These are phyloP conservation scores for Redunca redunca DNA, from an alignment of 2,113 vertebrate genomes.

Conservation along the genomic window DNA sequence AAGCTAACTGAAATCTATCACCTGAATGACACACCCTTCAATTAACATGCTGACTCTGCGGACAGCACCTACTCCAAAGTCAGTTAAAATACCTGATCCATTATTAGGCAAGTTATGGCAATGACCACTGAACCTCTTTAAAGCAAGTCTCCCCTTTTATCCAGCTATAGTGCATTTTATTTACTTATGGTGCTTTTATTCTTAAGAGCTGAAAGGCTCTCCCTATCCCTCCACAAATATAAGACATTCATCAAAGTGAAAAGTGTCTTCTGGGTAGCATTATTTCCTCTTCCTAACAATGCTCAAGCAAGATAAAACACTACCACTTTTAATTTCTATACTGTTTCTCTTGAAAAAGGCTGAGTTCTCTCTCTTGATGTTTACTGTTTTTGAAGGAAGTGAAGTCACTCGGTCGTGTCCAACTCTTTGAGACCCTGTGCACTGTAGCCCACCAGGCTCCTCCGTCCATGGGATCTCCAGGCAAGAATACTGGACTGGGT, in stretches of 20 bases:
- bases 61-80: background rate
- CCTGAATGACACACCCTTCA: background rate
- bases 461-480: too few relatives aligned
- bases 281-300: background rate
- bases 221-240: background rate
- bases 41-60: background rate
- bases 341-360: background rate
- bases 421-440: too few relatives aligned
- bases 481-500: too few relatives aligned
- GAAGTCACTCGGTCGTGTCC: too few relatives aligned
- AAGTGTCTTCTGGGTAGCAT: background rate
- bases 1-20: background rate
- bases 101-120: background rate
- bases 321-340: background rate
- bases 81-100: background rate
- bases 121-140: background rate
- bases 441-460: too few relatives aligned
- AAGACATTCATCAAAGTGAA: background rate
- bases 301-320: background rate
- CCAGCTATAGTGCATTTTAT: background rate
- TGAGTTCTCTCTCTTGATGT: background rate
- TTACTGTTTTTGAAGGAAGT: background rate
- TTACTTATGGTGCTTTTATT: background rate
- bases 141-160: background rate
- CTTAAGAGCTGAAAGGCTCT: background rate